Conservation (phyloP, 2,888 invertebrate genomes). For the Macroteleia sp. region DNA sequence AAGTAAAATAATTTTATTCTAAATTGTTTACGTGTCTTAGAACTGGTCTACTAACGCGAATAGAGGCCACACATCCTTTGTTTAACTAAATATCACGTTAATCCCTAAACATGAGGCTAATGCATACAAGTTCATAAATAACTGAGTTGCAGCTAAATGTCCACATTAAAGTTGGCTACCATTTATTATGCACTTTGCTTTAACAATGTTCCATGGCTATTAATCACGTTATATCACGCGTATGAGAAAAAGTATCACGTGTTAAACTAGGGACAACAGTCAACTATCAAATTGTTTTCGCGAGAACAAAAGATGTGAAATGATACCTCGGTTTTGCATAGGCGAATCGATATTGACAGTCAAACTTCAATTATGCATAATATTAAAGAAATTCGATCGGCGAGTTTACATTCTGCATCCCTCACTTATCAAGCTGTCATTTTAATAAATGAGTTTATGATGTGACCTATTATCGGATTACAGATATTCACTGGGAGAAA, state of each 20-base stretch:
- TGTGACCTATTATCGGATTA: constrained; percentile 54
- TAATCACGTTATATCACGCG: constrained; percentile 51
- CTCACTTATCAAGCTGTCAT: constrained; percentile 38
- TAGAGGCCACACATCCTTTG: constrained; percentile 9
- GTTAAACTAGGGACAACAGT: too few relatives aligned
- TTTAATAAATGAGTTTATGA: constrained; percentile 49
- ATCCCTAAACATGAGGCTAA: constrained; percentile 37
- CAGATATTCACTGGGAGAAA: constrained; percentile 13
- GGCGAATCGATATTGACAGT: constrained; percentile 10
- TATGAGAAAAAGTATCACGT: constrained; percentile 39
- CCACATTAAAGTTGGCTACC: constrained; percentile 43
- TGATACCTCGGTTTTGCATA: too few relatives aligned
- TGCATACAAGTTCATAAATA: constrained; percentile 45
- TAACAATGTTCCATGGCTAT: constrained; percentile 53
- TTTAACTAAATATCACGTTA: constrained; percentile 21
- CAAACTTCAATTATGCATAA: constrained; percentile 17
- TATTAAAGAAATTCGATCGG: constrained; percentile 43
- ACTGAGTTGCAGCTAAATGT: constrained; percentile 35
- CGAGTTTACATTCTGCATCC: constrained; percentile 8
- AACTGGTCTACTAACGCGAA: too few relatives aligned
- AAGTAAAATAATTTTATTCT: too few relatives aligned
- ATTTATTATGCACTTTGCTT: constrained; percentile 48
- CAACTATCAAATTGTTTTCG: too few relatives aligned
- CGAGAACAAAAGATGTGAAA: too few relatives aligned
- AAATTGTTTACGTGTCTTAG: too few relatives aligned